Percentiles rank a stretch among this genome's conserved stretches.
Evolutionary conservation across 1,140 invertebrate species (phyloP).

Genomic region (Pseudomyrmex dendroicus): DNA sequence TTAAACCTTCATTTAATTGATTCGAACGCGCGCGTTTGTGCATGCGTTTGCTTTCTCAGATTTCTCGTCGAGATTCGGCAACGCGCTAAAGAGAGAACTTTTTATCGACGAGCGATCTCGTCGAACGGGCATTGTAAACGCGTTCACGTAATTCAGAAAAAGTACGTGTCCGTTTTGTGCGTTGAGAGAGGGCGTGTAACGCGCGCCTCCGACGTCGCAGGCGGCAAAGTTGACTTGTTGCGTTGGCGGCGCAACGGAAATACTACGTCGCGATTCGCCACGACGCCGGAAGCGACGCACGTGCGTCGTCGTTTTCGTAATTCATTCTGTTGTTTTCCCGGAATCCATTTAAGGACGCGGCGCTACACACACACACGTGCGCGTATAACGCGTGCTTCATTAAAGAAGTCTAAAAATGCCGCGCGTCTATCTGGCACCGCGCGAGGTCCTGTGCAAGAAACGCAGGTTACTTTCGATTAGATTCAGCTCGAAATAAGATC

Average conservation of each 20-base stretch:
- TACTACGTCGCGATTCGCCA: slow-evolving; percentile 66
- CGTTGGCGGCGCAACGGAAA: slow-evolving; percentile 57
- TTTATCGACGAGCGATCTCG: slow-evolving; percentile 60
- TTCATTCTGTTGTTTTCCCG: slow-evolving; percentile 66
- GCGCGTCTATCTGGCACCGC: background rate
- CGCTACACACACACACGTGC: slow-evolving; percentile 1
- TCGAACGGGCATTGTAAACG: slow-evolving; percentile 57
- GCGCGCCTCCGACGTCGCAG: slow-evolving; percentile 7
- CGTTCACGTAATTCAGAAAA: slow-evolving; percentile 73
- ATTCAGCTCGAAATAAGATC: background rate
- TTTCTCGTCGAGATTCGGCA: slow-evolving; percentile 50
- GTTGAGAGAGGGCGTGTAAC: too few relatives aligned
- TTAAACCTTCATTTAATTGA: background rate
- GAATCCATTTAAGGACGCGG: slow-evolving; percentile 60
- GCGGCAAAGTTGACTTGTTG: background rate
- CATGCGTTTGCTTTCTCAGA: slow-evolving; percentile 1
- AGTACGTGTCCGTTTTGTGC: slow-evolving; percentile 69
- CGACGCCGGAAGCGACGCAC: slow-evolving; percentile 72
- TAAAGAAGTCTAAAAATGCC: slow-evolving; percentile 5
- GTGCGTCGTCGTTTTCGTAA: slow-evolving; percentile 70
- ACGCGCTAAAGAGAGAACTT: background rate
- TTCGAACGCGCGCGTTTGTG: background rate
- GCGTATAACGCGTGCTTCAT: background rate
- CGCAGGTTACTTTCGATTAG: background rate
- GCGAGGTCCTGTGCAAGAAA: background rate